Percentiles rank a stretch among this genome's conserved stretches.
Evolutionary conservation across 2,888 invertebrate genomes (phyloP).

Genomic region (Stegana nigrithorax): DNA sequence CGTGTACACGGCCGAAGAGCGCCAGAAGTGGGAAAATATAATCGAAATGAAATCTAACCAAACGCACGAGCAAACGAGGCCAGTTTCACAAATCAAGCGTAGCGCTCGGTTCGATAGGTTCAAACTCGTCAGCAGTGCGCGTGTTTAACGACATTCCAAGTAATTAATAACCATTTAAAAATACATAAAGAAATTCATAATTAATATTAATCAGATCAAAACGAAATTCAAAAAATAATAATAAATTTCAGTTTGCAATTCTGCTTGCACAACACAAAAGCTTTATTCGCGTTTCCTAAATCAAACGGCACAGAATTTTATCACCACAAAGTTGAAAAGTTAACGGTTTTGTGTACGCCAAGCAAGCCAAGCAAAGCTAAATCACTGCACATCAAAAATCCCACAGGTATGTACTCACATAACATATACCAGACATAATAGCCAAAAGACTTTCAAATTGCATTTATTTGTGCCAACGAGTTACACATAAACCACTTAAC

Average conservation of each 20-base stretch:
- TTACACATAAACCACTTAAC: too few species aligned
- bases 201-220: background rate
- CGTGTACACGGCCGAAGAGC: background rate
- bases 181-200: background rate
- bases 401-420: too few species aligned
- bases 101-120: conserved; percentile 61
- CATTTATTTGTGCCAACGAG: too few species aligned
- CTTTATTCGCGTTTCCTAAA: conserved; percentile 7
- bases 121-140: conserved; percentile 51
- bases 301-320: background rate
- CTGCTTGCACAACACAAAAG: background rate
- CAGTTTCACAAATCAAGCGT: conserved; percentile 60
- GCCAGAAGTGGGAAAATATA: background rate
- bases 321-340: background rate
- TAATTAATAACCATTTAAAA: background rate
- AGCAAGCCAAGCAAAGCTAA: background rate
- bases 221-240: background rate
- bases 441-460: too few species aligned
- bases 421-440: too few species aligned
- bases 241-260: background rate
- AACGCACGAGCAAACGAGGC: conserved; percentile 51
- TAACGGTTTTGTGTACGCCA: conserved; percentile 1
- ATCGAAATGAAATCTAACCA: conserved; percentile 38
- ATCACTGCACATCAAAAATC: too few species aligned
- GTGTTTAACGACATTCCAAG: conserved; percentile 18